Evolutionary conservation across 2,888 invertebrate genomes (phyloP).

Genomic region (Exephanes ischioxanthus): DNA sequence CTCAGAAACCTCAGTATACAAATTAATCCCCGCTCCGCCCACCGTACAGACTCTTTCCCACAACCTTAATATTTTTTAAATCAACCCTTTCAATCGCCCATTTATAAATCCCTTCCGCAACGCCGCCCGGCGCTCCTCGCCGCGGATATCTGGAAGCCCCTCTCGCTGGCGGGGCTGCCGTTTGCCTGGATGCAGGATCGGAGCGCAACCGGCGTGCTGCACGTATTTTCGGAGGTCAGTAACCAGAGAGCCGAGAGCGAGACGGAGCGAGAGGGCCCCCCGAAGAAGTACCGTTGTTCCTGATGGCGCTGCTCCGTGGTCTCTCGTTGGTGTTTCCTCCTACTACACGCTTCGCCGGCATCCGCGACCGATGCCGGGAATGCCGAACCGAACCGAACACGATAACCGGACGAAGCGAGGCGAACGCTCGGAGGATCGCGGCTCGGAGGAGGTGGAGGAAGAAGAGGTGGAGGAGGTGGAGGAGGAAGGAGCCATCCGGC

Average conservation of each 20-base stretch:
- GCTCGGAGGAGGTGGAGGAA: conserved; percentile 52
- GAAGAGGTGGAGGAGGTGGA: conserved; percentile 17
- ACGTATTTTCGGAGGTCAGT: conserved; percentile 84
- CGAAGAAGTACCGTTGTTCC: conserved; percentile 83
- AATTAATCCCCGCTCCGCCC: too few species aligned
- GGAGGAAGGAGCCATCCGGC: background rate
- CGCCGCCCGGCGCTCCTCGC: background rate
- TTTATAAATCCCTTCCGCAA: background rate
- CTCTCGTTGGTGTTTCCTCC: conserved; percentile 10
- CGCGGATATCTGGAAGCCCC: background rate
- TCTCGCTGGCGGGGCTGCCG: too few species aligned
- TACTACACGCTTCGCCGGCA: conserved; percentile 23
- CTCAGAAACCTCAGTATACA: too few species aligned
- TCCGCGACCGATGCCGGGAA: conserved; percentile 67
- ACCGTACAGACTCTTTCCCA: too few species aligned
- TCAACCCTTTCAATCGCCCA: background rate
- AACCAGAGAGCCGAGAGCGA: conserved; percentile 81
- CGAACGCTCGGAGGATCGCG: conserved; percentile 60
- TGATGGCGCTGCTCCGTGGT: conserved; percentile 67
- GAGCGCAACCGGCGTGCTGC: conserved; percentile 27
- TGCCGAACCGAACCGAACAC: conserved; percentile 70
- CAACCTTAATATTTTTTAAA: background rate
- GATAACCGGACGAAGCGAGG: conserved; percentile 61
- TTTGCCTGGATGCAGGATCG: background rate
- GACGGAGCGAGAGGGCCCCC: conserved; percentile 74